These are phyloP conservation scores for Menura novaehollandiae DNA, from an alignment of 2,113 vertebrate genomes.

Conservation along the genomic window DNA sequence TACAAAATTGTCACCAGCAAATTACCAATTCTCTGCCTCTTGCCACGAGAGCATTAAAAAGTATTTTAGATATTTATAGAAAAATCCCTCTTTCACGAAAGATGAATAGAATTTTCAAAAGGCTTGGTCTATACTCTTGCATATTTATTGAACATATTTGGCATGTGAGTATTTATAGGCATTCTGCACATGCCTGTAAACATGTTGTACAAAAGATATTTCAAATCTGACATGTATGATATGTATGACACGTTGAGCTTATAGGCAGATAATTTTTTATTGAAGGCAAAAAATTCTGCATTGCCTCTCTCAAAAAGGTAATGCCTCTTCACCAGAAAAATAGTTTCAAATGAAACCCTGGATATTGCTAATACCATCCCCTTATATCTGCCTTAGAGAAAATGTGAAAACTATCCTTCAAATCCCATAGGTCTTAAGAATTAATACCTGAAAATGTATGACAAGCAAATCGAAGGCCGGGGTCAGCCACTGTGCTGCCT, in stretches of 20 bases:
- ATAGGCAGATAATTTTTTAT: background rate
- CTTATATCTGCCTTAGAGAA: background rate
- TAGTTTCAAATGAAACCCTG: background rate
- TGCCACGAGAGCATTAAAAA: background rate
- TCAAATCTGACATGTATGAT: background rate
- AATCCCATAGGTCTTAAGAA: background rate
- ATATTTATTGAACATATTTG: background rate
- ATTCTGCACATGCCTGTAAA: background rate
- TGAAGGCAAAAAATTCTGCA: background rate
- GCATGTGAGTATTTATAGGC: background rate
- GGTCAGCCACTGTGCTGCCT: fast-evolving
- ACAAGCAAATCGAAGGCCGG: fast-evolving
- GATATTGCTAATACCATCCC: background rate
- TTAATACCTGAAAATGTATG: background rate
- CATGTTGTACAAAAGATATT: background rate
- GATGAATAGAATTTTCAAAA: background rate
- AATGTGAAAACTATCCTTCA: background rate
- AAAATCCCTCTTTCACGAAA: background rate
- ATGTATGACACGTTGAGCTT: background rate
- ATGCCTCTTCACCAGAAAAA: background rate
- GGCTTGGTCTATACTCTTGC: background rate
- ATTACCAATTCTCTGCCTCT: background rate
- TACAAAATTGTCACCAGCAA: background rate
- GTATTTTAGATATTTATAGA: background rate
- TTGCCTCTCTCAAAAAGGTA: background rate